Evolutionary conservation across 2,888 invertebrate genomes (phyloP).

Genomic region (Hirtodrosophila duncani): DNA sequence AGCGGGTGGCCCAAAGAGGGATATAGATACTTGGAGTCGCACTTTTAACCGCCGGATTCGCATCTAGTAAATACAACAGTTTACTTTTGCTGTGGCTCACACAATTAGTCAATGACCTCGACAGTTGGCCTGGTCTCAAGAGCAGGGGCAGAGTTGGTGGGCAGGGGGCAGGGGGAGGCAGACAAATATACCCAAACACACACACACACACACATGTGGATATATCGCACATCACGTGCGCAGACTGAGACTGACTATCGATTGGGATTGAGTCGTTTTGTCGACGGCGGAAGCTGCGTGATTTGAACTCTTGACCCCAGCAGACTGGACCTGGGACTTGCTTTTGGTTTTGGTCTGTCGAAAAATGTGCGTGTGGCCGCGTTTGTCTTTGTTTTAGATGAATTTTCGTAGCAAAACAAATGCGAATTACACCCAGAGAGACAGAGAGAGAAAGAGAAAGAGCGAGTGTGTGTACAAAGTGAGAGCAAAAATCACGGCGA

Average conservation of each 20-base stretch:
- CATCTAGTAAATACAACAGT: too few species aligned
- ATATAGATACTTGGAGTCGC: too few species aligned
- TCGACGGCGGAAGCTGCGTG: constrained; percentile 64
- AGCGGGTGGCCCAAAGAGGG: too few species aligned
- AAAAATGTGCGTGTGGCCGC: constrained; percentile 34
- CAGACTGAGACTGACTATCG: constrained; percentile 59
- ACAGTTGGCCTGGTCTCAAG: too few species aligned
- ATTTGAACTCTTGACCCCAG: constrained; percentile 68
- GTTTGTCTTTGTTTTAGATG: constrained; percentile 34
- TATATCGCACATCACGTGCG: constrained; percentile 57
- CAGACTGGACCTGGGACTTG: not conserved
- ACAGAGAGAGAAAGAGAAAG: constrained; percentile 3
- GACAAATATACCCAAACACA: constrained; percentile 10
- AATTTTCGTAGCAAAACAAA: constrained; percentile 67
- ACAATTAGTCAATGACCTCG: constrained; percentile 73
- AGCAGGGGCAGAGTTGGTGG: not conserved
- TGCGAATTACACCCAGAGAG: constrained; percentile 21
- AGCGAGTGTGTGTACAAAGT: constrained; percentile 3
- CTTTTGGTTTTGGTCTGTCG: too few species aligned
- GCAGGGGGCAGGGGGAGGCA: constrained; percentile 16
- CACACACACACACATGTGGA: not conserved
- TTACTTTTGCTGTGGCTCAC: constrained; percentile 26
- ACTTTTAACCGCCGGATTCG: too few species aligned
- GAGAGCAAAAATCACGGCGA: constrained; percentile 15
- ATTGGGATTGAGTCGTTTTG: constrained; percentile 45